Conservation (phyloP, 1,140 invertebrate genomes). For the Calycopis cecrops region DNA sequence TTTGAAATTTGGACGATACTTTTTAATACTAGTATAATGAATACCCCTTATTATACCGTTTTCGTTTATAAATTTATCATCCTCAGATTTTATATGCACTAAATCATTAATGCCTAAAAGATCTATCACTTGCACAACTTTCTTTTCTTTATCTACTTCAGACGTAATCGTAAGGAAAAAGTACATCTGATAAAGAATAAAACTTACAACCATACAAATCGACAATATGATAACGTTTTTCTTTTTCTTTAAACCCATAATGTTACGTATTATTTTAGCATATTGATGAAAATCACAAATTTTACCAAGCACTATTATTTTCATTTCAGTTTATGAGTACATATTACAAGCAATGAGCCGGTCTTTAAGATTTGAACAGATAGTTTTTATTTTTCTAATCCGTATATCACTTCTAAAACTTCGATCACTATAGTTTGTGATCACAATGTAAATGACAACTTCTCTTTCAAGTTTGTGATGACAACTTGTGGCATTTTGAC, state of each 20-base stretch:
- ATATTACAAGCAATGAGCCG: too few species aligned
- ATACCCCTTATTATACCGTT: conserved; percentile 57
- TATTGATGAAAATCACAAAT: too few species aligned
- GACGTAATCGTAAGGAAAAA: conserved; percentile 60
- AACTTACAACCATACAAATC: conserved; percentile 44
- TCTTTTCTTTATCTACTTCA: conserved; percentile 31
- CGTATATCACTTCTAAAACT: too few species aligned
- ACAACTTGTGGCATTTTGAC: too few species aligned
- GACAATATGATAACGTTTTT: conserved; percentile 55
- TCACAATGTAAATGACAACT: too few species aligned
- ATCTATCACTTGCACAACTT: conserved; percentile 38
- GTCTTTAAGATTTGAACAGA: too few species aligned
- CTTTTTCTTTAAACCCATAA: conserved; percentile 55
- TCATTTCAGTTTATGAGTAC: too few species aligned
- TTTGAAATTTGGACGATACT: conserved; percentile 48
- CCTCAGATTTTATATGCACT: conserved; percentile 42
- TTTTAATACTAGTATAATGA: conserved; percentile 38
- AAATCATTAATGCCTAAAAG: conserved; percentile 35
- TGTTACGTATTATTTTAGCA: too few species aligned
- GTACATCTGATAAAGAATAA: conserved; percentile 60
- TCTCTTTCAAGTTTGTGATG: too few species aligned
- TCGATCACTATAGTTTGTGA: too few species aligned
- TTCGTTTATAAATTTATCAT: conserved; percentile 55
- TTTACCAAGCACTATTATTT: too few species aligned
- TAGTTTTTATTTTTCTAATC: too few species aligned